Evolutionary conservation across 2,113 vertebrate species (phyloP), one percentile per base, ranked within the genome.

Genomic region (Chamaea fasciata): DNA sequence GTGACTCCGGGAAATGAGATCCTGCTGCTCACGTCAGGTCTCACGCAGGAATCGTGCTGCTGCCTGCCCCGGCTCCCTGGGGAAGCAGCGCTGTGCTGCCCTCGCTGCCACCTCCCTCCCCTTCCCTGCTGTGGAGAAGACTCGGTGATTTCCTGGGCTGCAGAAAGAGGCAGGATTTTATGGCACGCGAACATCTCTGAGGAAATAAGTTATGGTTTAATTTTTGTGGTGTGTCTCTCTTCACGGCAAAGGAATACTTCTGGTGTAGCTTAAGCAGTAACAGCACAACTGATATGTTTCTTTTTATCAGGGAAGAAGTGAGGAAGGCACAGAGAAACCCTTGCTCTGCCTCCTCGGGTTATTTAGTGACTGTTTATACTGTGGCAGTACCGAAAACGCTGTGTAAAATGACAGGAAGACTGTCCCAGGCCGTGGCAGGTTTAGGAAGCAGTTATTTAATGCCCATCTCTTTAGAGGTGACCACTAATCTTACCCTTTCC

Each of bases 61-160:
- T 82, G 95, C 81, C 62, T 22, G 91, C 49, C 44, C 65, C 6
- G 3, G 27, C 1, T 21, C 49, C 76, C 80, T 6, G 44, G 68
- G 85, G 50, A 10, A n/a, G 46, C 18, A 3, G 24, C 37, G 79
- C 86, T 49, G 24, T 3, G 49, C 71, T 77, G 55, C 57, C 81
- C 71, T 13, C 26, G 0, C 55, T 1, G 12, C n/a, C 52, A 27
- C 26, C 46, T 62, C 67, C 55, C 52, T 70, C 7, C 24, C 75
- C 10, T 13, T 3, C 35, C 6, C 24, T 1, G 1, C 3, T 35
- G 2, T 3, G 7, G 2, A 6, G 15, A 6, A 7, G 35, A 1
- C 20, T 35, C 16, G 0, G 4, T 2, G 60, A 42, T 55, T 28
- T 27, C 64, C 78, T 26, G 37, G 31, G 57, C 83, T 30, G 67